Base-by-base conservation (phyloP, 2,113 vertebrate genomes). In the Ibidorhyncha struthersii region DNA sequence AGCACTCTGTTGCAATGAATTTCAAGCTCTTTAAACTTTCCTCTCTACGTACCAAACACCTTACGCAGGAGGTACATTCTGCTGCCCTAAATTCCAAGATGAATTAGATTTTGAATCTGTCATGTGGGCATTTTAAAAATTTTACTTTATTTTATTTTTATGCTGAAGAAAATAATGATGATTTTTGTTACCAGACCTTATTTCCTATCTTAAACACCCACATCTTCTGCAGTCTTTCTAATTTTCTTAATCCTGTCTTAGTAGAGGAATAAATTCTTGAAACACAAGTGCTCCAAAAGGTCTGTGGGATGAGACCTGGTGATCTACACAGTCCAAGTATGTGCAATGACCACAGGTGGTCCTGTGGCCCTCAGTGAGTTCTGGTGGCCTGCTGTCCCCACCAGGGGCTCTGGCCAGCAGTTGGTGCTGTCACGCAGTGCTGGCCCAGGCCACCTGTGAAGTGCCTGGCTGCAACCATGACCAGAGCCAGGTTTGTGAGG, bases 361-460 rank as follows among this genome's bases (percentile, higher is more conserved):
- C 17, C 40, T 62, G 53, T 38, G 70, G 40, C 69, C 53, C 27
- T 21, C 25, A 14, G 11, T 23, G 55, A 73, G 15, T 49, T 73
- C 77, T 73, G 36, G 71, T 73, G 66, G 40, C 22, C 59, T 66
- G 89, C 36, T 61, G 40, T 58, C 32, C 69, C 18, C 45, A 15
- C 18, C 9, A 2, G 8, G 38, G n/a, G 7, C 14, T 45, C 36
- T 47, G 72, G 47, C 47, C 43, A 94, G 70, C 58, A 40, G 23
- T 2, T 1, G 32, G 9, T 30, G 45, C 34, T 71, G 63, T 32
- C 77, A 70, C 25, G 23, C 23, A 59, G 41, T 0, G 0, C 5
- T 88, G n/a, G 38, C 63, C 52, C 52, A 77, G 52, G 36, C 53
- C 59, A 43, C 34, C 67, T 59, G 25, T 11, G 63, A 77, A 27